Base-by-base conservation (phyloP, 2,888 invertebrate species). In the Caenorhabditis sp. region DNA sequence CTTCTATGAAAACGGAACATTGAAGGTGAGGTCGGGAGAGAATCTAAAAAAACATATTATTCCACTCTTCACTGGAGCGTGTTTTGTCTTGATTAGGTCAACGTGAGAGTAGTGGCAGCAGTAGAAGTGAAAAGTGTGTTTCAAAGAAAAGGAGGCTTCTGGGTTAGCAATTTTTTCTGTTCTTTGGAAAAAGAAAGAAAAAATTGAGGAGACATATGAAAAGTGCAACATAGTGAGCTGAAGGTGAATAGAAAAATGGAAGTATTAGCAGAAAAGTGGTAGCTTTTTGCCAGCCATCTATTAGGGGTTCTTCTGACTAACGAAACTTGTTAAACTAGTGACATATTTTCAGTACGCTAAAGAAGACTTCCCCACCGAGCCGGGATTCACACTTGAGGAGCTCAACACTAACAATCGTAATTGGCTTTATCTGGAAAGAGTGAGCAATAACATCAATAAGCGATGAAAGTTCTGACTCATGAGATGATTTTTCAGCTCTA, bases 401-500 rank as follows among this genome's bases (percentile, higher is more conserved):
- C 75, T 83, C 6, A 54, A 75, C 47, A 74, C 49, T 22, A 80
- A 75, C 51, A 80, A 83, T 24, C 16, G 56, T 5, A 79, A 75
- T 56, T 83, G 83, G 83, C 73, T 83, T 28, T 80, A 73, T 75
- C 54, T 83, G 51, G 83, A 83, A 51, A 59, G 73, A 51, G 82
- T 82, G 68, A 28, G 68, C 47, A 51, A 63, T 54, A 51, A 10
- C 14, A 47, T 6, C 47, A 47, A 47, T 47, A 19, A 47, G 28
- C 10, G 56, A 49, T 64, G 28, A 56, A 24, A 64, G 47, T 31
- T 44, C 10, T 22, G 35, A n/a, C 22, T 41, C 28, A 68, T 59
- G 24, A 6, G 31, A 14, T 49, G n/a, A 38, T 31, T 26, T 72
- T 87, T 84, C 68, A 88, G 87, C 72, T 87, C 6, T 89, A 88